Conservation (phyloP, 2,797 vertebrate species). For the Telmatherina bonti region DNA sequence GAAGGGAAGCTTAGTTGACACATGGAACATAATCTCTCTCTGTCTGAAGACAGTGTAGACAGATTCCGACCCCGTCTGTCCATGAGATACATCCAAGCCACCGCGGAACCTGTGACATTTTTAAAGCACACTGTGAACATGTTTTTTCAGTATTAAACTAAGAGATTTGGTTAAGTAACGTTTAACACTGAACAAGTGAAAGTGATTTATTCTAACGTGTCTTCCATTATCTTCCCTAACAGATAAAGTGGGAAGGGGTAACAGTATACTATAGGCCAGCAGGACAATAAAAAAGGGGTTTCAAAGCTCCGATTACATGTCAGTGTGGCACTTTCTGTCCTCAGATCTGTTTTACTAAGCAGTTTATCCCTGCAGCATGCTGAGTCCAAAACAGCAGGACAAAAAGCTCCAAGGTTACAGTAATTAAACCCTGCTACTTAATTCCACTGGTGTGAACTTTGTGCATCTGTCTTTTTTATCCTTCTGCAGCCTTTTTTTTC, state of each 20-base stretch:
- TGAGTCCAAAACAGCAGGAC: slow-evolving; percentile 41
- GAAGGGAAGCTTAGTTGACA: slow-evolving; percentile 97
- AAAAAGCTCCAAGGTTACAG: slow-evolving; percentile 41
- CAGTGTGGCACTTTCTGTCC: slow-evolving; percentile 36
- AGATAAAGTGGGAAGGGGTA: slow-evolving; percentile 4
- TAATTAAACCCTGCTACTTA: slow-evolving; percentile 35
- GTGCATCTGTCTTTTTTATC: slow-evolving; percentile 7
- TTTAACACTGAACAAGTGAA: neutral
- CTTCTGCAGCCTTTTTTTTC: neutral
- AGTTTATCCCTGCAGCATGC: slow-evolving; percentile 33
- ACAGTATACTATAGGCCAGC: slow-evolving; percentile 17
- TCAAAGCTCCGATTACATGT: slow-evolving; percentile 41
- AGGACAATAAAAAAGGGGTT: slow-evolving; percentile 8
- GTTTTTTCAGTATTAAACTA: slow-evolving; percentile 2
- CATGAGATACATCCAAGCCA: slow-evolving; percentile 95
- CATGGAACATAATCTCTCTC: slow-evolving; percentile 98
- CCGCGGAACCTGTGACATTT: slow-evolving; percentile 90
- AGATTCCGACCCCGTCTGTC: slow-evolving; percentile 93
- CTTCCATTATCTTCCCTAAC: neutral
- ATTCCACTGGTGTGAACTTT: neutral
- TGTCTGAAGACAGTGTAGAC: slow-evolving; percentile 95
- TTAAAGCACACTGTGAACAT: slow-evolving; percentile 8
- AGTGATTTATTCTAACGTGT: neutral
- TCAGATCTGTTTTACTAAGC: slow-evolving; percentile 42
- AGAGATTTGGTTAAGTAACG: neutral